Evolutionary conservation across 2,113 vertebrate species (phyloP).

Genomic region (Myxocyprinus asiaticus): DNA sequence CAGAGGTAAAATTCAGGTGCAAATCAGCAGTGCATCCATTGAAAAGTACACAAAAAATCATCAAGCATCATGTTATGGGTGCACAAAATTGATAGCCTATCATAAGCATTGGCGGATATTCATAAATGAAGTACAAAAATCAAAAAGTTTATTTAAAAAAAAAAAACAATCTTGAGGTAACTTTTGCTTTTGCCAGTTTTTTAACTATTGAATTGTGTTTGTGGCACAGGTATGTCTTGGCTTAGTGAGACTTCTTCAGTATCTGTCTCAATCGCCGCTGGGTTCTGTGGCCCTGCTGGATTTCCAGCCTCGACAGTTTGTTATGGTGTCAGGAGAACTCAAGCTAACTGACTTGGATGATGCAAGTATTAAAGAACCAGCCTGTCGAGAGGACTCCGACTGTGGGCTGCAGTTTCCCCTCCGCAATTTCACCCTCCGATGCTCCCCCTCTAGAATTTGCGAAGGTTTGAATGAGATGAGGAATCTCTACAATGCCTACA

Average conservation of each 20-base stretch:
- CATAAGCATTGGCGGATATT: too few species aligned
- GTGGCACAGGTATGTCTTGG: conserved; percentile 83
- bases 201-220: conserved; percentile 4
- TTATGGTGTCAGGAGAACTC: conserved; percentile 83
- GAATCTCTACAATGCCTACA: conserved; percentile 91
- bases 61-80: too few species aligned
- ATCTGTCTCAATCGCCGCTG: conserved; percentile 85
- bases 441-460: conserved; percentile 72
- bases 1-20: neutral
- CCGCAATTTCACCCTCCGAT: conserved; percentile 79
- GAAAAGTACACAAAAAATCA: neutral
- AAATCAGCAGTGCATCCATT: neutral
- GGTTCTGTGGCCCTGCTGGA: conserved; percentile 89
- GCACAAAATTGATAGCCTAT: too few species aligned
- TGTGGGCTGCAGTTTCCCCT: conserved; percentile 83
- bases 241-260: conserved; percentile 84
- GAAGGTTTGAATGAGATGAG: conserved; percentile 84
- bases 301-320: conserved; percentile 91
- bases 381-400: conserved; percentile 75
- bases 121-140: too few species aligned
- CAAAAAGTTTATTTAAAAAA: too few species aligned
- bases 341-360: conserved; percentile 92
- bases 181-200: neutral
- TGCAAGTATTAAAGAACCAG: conserved; percentile 75
- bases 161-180: too few species aligned